Conservation (phyloP, 2,113 vertebrate species). For the Oreochromis tanganicae region DNA sequence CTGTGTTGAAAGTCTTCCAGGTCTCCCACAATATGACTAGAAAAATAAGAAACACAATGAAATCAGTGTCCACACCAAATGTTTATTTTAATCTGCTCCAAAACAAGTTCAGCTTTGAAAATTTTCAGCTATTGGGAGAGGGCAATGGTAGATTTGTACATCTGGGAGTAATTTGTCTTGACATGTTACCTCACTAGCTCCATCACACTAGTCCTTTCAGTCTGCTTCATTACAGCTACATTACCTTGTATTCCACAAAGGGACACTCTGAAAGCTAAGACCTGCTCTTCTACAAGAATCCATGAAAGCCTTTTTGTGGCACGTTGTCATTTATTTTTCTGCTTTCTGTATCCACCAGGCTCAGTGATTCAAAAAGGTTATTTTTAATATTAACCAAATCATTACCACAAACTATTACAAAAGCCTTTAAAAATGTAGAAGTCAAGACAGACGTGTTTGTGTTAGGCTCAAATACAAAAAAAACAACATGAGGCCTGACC, state of each 20-base stretch:
- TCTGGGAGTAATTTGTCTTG: neutral
- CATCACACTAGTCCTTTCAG: neutral
- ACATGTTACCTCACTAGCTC: neutral
- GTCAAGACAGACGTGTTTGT: fast-evolving
- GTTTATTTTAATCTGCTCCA: neutral
- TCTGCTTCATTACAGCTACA: neutral
- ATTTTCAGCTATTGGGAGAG: neutral
- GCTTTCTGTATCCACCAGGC: neutral
- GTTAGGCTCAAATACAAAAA: neutral
- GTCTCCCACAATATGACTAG: neutral
- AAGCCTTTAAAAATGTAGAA: neutral
- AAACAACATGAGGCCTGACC: neutral
- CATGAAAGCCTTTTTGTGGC: neutral
- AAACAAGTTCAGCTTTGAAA: neutral
- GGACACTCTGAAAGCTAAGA: neutral
- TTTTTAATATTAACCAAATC: neutral
- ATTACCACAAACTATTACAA: neutral
- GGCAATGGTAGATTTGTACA: neutral
- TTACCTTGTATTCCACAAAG: neutral
- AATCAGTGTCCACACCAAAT: neutral
- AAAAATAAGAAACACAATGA: neutral
- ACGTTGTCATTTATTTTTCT: neutral
- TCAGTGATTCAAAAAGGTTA: neutral
- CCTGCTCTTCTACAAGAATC: neutral
- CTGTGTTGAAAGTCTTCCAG: neutral